phyloP scores from a whole-genome alignment of 2,113 vertebrate species.

The Odocoileus hemionus region DNA sequence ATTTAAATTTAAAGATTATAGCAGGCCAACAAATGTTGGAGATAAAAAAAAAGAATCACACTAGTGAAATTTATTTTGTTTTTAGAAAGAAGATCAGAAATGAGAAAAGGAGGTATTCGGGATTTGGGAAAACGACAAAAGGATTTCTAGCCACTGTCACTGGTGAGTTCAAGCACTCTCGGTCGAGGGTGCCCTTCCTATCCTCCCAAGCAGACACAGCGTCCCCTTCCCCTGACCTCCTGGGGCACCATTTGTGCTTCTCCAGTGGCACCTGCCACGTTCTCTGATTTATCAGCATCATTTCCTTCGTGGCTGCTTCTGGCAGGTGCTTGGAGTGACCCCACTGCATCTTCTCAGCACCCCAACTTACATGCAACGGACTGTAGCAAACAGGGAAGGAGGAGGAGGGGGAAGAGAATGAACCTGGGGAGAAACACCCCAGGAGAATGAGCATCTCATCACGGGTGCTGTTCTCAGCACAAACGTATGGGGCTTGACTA shows the following conservation, averaged over 20 bases:
- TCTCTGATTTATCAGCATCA: neutral
- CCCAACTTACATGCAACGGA: neutral
- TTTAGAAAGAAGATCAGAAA: neutral
- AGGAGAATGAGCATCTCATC: accelerated
- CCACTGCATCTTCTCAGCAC: neutral
- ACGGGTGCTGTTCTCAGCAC: neutral
- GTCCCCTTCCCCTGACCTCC: neutral
- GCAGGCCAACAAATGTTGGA: neutral
- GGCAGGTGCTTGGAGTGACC: neutral
- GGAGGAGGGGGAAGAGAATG: neutral
- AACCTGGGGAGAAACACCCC: neutral
- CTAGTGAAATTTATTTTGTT: neutral
- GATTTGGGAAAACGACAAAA: neutral
- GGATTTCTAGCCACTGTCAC: neutral
- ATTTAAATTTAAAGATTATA: neutral
- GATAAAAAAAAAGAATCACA: neutral
- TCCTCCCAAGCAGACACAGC: neutral
- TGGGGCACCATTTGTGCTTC: neutral
- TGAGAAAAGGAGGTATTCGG: neutral
- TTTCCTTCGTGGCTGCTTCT: neutral
- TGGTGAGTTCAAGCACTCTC: neutral
- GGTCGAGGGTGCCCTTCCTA: neutral
- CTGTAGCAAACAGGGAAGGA: neutral
- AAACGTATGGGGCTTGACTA: neutral
- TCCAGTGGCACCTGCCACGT: neutral